phyloP scores from a whole-genome alignment of 2,797 vertebrate genomes.

The Oreortyx pictus region DNA sequence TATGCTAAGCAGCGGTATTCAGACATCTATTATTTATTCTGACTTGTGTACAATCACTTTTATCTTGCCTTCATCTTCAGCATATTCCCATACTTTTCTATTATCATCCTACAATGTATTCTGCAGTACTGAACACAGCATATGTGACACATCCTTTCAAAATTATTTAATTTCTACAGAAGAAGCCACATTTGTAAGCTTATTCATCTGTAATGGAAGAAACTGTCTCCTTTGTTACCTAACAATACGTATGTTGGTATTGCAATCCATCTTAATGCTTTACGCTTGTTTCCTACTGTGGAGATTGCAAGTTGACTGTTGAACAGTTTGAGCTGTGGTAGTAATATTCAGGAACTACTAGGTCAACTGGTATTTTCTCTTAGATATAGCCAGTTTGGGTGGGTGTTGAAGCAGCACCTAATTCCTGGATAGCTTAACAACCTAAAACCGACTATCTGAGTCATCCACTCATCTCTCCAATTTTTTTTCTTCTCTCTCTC shows the following conservation, averaged over 20 bases:
- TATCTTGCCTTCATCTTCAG: neutral
- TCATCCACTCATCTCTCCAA: neutral
- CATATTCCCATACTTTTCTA: neutral
- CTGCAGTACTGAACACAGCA: neutral
- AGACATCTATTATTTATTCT: neutral
- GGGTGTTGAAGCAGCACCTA: neutral
- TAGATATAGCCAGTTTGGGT: neutral
- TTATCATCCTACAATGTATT: neutral
- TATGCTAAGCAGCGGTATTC: neutral
- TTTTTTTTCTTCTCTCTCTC: neutral
- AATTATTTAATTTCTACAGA: neutral
- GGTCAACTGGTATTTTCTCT: neutral
- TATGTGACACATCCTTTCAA: neutral
- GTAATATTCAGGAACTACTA: neutral
- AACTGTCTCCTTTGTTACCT: neutral
- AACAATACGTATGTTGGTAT: fast-evolving
- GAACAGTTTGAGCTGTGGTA: neutral
- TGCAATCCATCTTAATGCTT: neutral
- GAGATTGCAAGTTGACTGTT: neutral
- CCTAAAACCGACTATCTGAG: neutral
- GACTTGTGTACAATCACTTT: neutral
- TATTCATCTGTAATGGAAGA: neutral
- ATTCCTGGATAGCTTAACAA: neutral
- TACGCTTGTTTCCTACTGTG: neutral
- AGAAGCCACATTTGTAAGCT: neutral